Percentiles rank a stretch among this genome's conserved stretches.
phyloP scores from a whole-genome alignment of 2,888 invertebrate species.

The Pollenia amentaria region DNA sequence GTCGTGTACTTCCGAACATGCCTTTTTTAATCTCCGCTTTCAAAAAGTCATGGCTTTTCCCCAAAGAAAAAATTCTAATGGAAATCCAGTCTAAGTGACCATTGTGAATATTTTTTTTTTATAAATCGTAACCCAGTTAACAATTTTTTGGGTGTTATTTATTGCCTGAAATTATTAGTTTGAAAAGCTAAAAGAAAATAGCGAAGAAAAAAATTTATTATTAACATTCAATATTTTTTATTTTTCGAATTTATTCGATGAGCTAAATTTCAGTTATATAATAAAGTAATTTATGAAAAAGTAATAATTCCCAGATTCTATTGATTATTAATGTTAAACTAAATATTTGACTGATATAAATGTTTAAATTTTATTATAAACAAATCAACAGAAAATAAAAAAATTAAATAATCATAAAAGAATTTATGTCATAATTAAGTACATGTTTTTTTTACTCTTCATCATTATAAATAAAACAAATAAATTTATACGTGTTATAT shows the following conservation, averaged over 20 bases:
- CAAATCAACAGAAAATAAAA: slow-evolving; percentile 32
- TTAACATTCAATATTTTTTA: too few relatives aligned
- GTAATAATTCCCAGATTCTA: too few relatives aligned
- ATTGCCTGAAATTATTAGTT: background rate
- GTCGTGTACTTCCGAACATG: too few relatives aligned
- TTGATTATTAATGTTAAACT: slow-evolving; percentile 57
- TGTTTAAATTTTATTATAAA: slow-evolving; percentile 62
- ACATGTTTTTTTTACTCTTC: slow-evolving; percentile 40
- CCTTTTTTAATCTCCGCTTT: too few relatives aligned
- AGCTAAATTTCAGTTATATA: background rate
- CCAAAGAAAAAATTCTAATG: too few relatives aligned
- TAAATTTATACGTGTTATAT: slow-evolving; percentile 72
- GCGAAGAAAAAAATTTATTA: too few relatives aligned
- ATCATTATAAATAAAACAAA: slow-evolving; percentile 52
- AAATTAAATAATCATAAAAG: slow-evolving; percentile 25
- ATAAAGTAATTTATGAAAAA: background rate
- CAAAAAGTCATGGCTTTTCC: too few relatives aligned
- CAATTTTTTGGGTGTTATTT: background rate
- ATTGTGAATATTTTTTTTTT: background rate
- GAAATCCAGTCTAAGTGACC: background rate
- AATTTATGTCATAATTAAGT: slow-evolving; percentile 45
- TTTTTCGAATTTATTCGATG: too few relatives aligned
- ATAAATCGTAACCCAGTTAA: background rate
- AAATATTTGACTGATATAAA: slow-evolving; percentile 70
- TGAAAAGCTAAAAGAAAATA: too few relatives aligned